Base-by-base conservation (phyloP, 1,140 invertebrate species). In the Drosophila funebris region DNA sequence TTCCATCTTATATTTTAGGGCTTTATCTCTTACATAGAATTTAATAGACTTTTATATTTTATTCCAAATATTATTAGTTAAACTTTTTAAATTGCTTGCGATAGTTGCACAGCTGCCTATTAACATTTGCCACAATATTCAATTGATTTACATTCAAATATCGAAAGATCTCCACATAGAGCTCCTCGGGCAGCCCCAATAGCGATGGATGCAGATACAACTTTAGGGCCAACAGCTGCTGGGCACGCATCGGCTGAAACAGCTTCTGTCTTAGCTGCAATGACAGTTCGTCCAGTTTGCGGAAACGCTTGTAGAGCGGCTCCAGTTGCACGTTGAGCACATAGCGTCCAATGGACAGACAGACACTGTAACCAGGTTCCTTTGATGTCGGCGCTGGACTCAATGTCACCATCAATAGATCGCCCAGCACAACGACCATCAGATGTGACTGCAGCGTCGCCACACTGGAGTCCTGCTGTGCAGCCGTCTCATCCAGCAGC, bases 231-330 rank as follows among this genome's bases (percentile, higher is more conserved):
- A 41, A 18, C 18, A 91, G 44, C 22, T 91, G 90, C 37, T 78
- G 79, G 0, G 70, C 41, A 3, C 90, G 73, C 75, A 91, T 74
- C 0, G 82, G 90, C 4, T 90, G 71, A 37, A 91, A 91, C n/a
- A 91, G 9, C 22, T 90, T 44, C 36, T 91, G 66, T 11, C 84
- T 84, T 29, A 91, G 31, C 36, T 73, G 48, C 2, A 67, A 43
- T 2, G 73, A 60, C 0, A 91, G 50, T 16, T 91, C 83, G 14
- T 90, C 69, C 24, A 91, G 56, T 20, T 90, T 81, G 0, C 76
- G 66, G 16, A 91, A 90, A 2, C 90, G 77, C 9, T 73, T 33
- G 3, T 72, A 72, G 5, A 90, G 8, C 7, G 79, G 71, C 5
- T 81, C 71, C 2, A 75, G 7, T 39, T 82, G 69, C 2, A 80